phyloP scores from a whole-genome alignment of 2,797 vertebrate genomes.

The Dendrocincla fuliginosa region DNA sequence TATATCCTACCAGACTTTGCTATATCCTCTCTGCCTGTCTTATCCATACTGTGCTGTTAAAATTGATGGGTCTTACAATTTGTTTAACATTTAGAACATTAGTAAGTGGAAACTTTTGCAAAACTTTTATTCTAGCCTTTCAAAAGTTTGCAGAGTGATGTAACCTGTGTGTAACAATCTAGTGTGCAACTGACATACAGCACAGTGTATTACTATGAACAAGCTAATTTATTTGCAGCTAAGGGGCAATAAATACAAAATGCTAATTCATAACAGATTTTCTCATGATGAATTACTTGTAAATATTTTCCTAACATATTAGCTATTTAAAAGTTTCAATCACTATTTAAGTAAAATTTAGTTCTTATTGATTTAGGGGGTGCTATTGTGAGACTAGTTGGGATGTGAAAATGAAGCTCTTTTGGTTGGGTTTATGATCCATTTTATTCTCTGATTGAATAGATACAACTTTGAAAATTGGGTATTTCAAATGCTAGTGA shows the following conservation, averaged over 20 bases:
- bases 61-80: neutral
- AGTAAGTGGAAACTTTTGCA: neutral
- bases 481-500: neutral
- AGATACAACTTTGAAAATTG: neutral
- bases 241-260: neutral
- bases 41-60: neutral
- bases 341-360: neutral
- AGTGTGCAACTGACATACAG: neutral
- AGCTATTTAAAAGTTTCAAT: neutral
- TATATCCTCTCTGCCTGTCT: neutral
- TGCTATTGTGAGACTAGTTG: neutral
- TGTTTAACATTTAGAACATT: neutral
- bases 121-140: neutral
- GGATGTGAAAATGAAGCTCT: neutral
- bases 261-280: neutral
- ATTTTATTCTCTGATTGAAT: neutral
- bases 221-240: neutral
- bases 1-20: neutral
- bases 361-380: neutral
- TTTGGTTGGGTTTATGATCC: neutral
- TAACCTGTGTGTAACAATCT: neutral
- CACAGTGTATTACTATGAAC: neutral
- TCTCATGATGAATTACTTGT: neutral
- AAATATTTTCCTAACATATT: neutral
- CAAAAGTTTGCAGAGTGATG: neutral